Conservation (phyloP, 2,888 invertebrate species). For the Thera obeliscata region DNA sequence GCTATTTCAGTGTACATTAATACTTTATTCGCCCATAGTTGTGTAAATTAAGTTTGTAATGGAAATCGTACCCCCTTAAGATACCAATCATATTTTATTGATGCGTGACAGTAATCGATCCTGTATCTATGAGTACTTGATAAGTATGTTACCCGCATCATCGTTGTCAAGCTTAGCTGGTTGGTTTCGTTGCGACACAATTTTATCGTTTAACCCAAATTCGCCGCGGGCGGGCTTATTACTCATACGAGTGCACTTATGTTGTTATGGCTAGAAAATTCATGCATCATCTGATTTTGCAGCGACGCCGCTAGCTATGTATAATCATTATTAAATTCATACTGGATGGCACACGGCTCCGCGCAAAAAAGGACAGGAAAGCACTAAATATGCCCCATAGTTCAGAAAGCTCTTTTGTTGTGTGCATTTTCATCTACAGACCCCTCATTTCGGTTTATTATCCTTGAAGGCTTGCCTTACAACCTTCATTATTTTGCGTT, state of each 20-base stretch:
- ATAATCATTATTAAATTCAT: constrained; percentile 24
- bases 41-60: no score
- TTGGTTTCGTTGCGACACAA: constrained; percentile 62
- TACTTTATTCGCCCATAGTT: no score
- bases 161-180: constrained; percentile 60
- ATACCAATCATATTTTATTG: constrained; percentile 41
- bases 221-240: constrained; percentile 58
- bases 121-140: constrained; percentile 46
- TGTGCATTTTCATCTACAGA: constrained; percentile 21
- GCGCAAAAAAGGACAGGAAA: constrained; percentile 14
- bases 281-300: constrained; percentile 29
- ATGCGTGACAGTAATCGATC: constrained; percentile 52
- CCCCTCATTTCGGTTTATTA: constrained; percentile 22
- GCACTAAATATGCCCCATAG: constrained; percentile 14
- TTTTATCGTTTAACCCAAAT: constrained; percentile 63
- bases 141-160: constrained; percentile 64
- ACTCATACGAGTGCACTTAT: constrained; percentile 46
- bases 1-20: no score
- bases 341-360: constrained; percentile 9
- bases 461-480: constrained; percentile 10
- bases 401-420: constrained; percentile 19
- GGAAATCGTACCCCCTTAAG: constrained; percentile 6
- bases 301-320: constrained; percentile 20
- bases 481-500: constrained; percentile 19
- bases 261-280: constrained; percentile 27